Evolutionary conservation across 1,140 invertebrate species (phyloP).

Genomic region (Cydia fagiglandana): DNA sequence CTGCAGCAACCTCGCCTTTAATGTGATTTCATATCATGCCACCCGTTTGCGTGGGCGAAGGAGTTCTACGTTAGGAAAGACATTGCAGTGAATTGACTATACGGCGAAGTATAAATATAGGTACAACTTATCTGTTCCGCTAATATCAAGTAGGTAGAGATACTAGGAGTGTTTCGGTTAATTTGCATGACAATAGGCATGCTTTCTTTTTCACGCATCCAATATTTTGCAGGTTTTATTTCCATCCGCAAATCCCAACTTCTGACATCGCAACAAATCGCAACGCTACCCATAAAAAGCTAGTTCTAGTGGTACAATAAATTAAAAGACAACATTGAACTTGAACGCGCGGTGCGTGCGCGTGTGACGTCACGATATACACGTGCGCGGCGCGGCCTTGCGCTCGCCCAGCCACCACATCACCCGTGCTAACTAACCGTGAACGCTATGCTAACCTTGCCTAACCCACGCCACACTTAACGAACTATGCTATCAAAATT

Average conservation of each 20-base stretch:
- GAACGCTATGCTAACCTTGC: constrained; percentile 42
- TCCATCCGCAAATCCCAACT: neutral
- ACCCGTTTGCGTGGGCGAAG: constrained; percentile 19
- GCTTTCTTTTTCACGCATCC: constrained; percentile 36
- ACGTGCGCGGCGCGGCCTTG: constrained; percentile 46
- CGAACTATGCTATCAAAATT: constrained; percentile 25
- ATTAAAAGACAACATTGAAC: constrained; percentile 76
- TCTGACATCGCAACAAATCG: neutral
- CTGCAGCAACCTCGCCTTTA: constrained; percentile 5
- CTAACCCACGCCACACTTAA: constrained; percentile 23
- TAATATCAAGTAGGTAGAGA: neutral
- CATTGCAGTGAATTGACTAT: constrained; percentile 32
- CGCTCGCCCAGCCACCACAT: constrained; percentile 48
- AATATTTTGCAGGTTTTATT: too few species aligned
- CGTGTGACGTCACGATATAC: constrained; percentile 60
- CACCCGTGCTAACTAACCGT: constrained; percentile 56
- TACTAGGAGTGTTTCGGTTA: constrained; percentile 35
- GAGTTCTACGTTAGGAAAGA: constrained; percentile 7
- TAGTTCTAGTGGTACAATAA: constrained; percentile 38
- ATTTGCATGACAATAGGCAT: constrained; percentile 28
- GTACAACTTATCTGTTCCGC: neutral
- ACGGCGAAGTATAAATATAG: neutral
- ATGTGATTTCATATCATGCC: constrained; percentile 21
- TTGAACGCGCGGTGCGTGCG: constrained; percentile 67
- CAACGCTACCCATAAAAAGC: neutral